Percentiles rank a stretch among this genome's conserved stretches.
These are phyloP conservation scores for Stramonita haemastoma DNA, from an alignment of 2,888 invertebrate genomes.

Conservation along the genomic window DNA sequence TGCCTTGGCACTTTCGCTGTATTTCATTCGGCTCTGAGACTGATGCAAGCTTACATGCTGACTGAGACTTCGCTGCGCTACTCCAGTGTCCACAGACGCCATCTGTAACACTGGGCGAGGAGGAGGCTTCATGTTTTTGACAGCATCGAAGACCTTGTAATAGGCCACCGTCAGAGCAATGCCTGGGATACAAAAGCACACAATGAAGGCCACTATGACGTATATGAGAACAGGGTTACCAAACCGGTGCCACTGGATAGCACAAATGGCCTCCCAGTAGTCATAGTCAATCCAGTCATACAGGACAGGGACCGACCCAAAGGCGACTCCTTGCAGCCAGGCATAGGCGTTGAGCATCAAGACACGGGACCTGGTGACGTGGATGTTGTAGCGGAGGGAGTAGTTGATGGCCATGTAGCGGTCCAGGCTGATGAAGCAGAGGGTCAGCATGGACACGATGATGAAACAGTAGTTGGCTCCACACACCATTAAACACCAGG, in stretches of 20 bases:
- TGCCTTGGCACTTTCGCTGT: slow-evolving; percentile 55
- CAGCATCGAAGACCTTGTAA: slow-evolving; percentile 51
- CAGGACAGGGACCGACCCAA: slow-evolving; percentile 65
- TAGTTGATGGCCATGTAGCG: slow-evolving; percentile 71
- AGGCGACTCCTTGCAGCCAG: slow-evolving; percentile 72
- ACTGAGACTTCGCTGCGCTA: not conserved
- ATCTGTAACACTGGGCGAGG: not conserved
- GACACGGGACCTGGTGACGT: slow-evolving; percentile 55
- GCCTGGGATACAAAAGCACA: slow-evolving; percentile 72
- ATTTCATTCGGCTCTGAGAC: slow-evolving; percentile 31
- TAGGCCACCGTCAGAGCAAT: slow-evolving; percentile 66
- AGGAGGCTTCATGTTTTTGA: slow-evolving; percentile 34
- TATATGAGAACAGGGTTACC: slow-evolving; percentile 61
- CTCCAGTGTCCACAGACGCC: slow-evolving; percentile 9
- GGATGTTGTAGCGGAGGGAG: slow-evolving; percentile 64
- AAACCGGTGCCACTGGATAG: slow-evolving; percentile 72
- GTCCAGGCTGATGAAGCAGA: slow-evolving; percentile 75
- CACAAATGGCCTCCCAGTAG: slow-evolving; percentile 76
- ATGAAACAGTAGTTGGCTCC: slow-evolving; percentile 75
- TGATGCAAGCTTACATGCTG: not conserved
- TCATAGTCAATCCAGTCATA: slow-evolving; percentile 73
- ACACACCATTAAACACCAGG: slow-evolving; percentile 69
- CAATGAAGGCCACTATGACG: slow-evolving; percentile 68
- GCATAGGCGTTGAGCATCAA: slow-evolving; percentile 60
- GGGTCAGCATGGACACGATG: slow-evolving; percentile 75